Evolutionary conservation across 2,888 invertebrate species (phyloP), one percentile per base, ranked within the genome.

Genomic region (Drosophila nr. perissopoda): DNA sequence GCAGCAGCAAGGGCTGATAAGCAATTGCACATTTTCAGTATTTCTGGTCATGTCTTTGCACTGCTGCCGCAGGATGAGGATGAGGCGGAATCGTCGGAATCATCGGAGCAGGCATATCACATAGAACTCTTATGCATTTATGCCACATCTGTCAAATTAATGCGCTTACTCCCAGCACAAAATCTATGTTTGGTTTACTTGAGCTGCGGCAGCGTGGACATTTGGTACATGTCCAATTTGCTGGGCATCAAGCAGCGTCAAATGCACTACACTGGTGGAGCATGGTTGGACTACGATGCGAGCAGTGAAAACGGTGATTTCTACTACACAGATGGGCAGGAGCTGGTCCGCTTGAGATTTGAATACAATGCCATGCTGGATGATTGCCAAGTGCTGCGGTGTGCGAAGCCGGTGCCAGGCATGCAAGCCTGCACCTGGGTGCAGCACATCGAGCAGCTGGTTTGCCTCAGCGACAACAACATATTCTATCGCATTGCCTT

Each of bases 391-490:
- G 83, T 91, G 6, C 62, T 74, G 18, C 89, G 90, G 36, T 69
- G 68, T 34, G 83, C 72, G 0, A 91, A 91, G 63, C 59, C 75
- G 4, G 78, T 92, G 6, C 70, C 87, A 2, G 92, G 91, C 2
- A 92, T 93, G 72, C 78, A 91, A 25, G 92, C 90, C 4, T 87
- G 92, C 52, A 92, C 92, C 1, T 93, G 91, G 89, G 84, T 91
- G 4, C 78, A 85, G 18, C 78, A 84, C 16, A 83, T 86, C 27
- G 72, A 88, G 7, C 90, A 89, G 61, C 71, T 93, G 25, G 87
- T 93, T 38, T 93, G 92, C 36, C 76, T 93, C 16, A 92, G 91
- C 64, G 87, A 90, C 42, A 93, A 93, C 65, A 93, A 93, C 56
- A 89, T 93, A 13, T 93, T 93, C 56, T 92, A 92, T 75, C 79